Conservation (phyloP, 2,888 invertebrate genomes). For the Melinaea marsaeus region DNA sequence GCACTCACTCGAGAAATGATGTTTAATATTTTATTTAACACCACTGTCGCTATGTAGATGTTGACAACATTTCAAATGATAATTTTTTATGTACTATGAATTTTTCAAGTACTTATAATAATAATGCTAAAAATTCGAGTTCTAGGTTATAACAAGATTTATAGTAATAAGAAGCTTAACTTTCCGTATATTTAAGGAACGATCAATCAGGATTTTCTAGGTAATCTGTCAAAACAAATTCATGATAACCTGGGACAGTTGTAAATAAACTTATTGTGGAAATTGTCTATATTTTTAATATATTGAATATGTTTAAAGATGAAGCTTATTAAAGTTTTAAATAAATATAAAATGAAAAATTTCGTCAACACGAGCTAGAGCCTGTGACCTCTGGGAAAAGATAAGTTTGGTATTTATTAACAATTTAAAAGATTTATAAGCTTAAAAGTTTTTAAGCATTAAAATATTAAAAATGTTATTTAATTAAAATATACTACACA, state of each 20-base stretch:
- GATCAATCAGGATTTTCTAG: conserved; percentile 1
- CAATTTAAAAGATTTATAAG: too few species aligned
- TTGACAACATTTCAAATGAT: too few species aligned
- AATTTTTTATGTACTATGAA: not conserved
- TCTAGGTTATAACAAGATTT: not conserved
- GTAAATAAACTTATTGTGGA: not conserved
- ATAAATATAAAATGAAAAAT: too few species aligned
- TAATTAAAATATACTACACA: not conserved
- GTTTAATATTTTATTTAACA: conserved; percentile 12
- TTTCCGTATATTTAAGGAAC: not conserved
- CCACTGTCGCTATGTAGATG: not conserved
- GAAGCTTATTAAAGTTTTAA: too few species aligned
- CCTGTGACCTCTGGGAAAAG: too few species aligned
- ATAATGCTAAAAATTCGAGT: not conserved
- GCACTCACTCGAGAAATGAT: conserved; percentile 14
- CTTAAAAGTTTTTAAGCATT: too few species aligned
- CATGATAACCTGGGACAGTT: not conserved
- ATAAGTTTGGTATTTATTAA: too few species aligned
- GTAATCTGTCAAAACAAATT: conserved; percentile 4
- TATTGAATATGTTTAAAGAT: too few species aligned
- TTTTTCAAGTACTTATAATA: not conserved
- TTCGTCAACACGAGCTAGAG: too few species aligned
- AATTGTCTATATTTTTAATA: too few species aligned
- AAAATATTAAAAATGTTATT: not conserved
- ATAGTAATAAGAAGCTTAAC: conserved; percentile 1